phyloP scores from a whole-genome alignment of 2,113 vertebrate genomes.

The Cryptotis parvus region DNA sequence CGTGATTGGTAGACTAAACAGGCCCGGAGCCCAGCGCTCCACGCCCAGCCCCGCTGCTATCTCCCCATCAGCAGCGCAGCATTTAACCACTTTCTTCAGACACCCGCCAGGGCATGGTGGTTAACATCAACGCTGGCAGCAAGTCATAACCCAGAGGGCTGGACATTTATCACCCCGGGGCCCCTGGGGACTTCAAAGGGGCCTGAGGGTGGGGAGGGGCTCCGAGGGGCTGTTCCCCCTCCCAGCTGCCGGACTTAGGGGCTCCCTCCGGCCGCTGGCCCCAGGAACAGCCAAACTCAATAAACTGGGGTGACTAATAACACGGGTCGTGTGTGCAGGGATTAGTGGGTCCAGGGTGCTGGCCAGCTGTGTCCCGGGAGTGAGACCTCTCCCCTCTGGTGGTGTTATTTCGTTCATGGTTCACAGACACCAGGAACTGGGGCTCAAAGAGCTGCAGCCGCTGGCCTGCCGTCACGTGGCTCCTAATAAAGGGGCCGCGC shows the following conservation, averaged over 20 bases:
- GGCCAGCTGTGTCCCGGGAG: too few relatives aligned
- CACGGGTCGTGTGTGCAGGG: too few relatives aligned
- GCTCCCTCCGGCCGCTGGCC: neutral
- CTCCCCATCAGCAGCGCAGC: conserved; percentile 77
- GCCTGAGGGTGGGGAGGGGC: neutral
- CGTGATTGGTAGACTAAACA: conserved; percentile 98
- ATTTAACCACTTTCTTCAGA: conserved; percentile 85
- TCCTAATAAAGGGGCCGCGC: too few relatives aligned
- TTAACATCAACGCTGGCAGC: conserved; percentile 90
- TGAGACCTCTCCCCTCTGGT: too few relatives aligned
- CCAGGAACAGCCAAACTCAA: too few relatives aligned
- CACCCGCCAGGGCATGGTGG: conserved; percentile 83
- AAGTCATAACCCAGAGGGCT: conserved; percentile 83
- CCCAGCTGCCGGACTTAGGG: conserved; percentile 23
- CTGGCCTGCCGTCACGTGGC: too few relatives aligned
- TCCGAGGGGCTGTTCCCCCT: neutral
- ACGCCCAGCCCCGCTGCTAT: conserved; percentile 78
- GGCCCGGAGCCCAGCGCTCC: conserved; percentile 82
- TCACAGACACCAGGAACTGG: too few relatives aligned
- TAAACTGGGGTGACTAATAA: too few relatives aligned
- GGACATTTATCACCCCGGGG: conserved; percentile 80
- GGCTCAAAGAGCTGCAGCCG: too few relatives aligned
- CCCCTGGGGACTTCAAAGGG: conserved; percentile 82
- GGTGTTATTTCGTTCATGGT: too few relatives aligned
- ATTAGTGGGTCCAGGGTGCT: too few relatives aligned